These are phyloP conservation scores for Progne subis DNA, from an alignment of 2,113 vertebrate genomes.

Conservation along the genomic window DNA sequence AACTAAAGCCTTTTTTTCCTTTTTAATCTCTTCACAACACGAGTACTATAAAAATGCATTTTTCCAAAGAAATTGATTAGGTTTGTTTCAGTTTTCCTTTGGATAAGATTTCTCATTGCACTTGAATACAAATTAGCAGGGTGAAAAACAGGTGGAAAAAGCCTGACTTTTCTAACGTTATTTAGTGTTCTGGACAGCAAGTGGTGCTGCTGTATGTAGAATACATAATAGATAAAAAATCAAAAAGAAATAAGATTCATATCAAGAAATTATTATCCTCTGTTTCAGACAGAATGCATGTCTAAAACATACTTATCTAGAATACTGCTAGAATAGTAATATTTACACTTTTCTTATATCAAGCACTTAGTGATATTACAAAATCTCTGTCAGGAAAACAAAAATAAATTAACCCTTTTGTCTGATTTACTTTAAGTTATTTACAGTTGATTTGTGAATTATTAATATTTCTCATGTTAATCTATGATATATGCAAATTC, in stretches of 20 bases:
- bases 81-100: neutral
- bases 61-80: neutral
- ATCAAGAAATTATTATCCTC: neutral
- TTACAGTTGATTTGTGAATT: neutral
- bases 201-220: slow-evolving; percentile 10
- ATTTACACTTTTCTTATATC: neutral
- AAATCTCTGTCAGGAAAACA: neutral
- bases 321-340: neutral
- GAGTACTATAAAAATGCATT: neutral
- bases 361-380: neutral
- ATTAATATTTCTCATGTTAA: neutral
- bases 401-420: neutral
- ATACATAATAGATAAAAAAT: neutral
- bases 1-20: neutral
- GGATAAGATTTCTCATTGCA: neutral
- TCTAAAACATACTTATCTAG: neutral
- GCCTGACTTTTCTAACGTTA: neutral
- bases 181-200: slow-evolving; percentile 14
- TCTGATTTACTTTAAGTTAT: neutral
- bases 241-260: neutral
- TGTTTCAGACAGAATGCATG: neutral
- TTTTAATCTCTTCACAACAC: neutral
- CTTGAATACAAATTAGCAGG: neutral
- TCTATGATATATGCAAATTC: neutral
- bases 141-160: neutral